Evolutionary conservation across 2,888 invertebrate genomes (phyloP).

Genomic region (Archips xylosteana): DNA sequence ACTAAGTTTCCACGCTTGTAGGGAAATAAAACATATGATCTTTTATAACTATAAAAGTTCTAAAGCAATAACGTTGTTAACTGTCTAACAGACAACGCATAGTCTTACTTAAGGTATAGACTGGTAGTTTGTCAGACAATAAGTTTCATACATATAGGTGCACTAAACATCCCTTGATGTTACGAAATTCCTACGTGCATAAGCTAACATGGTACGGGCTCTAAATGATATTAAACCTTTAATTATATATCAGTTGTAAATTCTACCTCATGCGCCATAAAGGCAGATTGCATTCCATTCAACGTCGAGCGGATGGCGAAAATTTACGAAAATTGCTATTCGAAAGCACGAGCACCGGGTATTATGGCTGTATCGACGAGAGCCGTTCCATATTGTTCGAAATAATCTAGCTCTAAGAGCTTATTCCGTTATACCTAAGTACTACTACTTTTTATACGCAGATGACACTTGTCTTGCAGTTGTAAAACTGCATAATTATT

Average conservation of each 20-base stretch:
- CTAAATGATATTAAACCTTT: constrained; percentile 39
- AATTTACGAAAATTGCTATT: constrained; percentile 35
- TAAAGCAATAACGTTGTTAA: no score
- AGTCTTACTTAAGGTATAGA: no score
- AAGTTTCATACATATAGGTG: no score
- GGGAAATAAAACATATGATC: no score
- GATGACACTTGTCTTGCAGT: neutral
- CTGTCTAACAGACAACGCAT: no score
- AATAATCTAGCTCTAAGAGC: neutral
- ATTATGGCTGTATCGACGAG: constrained; percentile 1
- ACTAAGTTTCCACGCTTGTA: no score
- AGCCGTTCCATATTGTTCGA: neutral
- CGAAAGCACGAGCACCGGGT: constrained; percentile 9
- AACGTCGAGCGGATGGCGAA: constrained; percentile 22
- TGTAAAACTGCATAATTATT: neutral
- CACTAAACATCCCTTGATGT: no score
- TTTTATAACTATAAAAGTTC: no score
- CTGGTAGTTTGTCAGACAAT: no score
- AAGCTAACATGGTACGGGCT: neutral
- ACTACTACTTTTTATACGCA: neutral
- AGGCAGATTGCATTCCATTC: constrained; percentile 37
- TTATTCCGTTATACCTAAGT: neutral
- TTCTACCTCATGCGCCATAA: constrained; percentile 33
- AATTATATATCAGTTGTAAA: constrained; percentile 39
- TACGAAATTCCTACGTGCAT: no score